Evolutionary conservation across 2,888 invertebrate species (phyloP).

Genomic region (Creontiades dilutus): DNA sequence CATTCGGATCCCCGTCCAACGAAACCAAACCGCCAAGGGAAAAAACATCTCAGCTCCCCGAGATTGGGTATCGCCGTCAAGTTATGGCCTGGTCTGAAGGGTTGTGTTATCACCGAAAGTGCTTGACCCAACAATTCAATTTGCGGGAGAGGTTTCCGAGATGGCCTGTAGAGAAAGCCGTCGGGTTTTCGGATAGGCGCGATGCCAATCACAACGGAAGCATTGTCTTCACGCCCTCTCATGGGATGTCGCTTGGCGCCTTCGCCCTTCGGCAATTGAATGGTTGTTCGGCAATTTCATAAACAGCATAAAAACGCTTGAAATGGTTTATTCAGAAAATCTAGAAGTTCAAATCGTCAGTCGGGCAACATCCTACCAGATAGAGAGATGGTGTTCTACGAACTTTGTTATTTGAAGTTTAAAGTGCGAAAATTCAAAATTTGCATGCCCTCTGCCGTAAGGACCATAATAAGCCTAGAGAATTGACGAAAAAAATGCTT

Average conservation of each 20-base stretch:
- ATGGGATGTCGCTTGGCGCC: background rate
- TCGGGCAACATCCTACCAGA: too few species aligned
- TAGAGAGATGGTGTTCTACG: too few species aligned
- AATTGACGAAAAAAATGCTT: too few species aligned
- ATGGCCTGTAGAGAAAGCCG: conserved; percentile 19
- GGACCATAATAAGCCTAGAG: too few species aligned
- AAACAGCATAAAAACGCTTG: too few species aligned
- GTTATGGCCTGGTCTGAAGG: conserved; percentile 48
- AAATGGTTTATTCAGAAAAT: too few species aligned
- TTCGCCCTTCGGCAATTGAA: background rate
- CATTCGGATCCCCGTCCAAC: conserved; percentile 20
- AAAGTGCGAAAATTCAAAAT: too few species aligned
- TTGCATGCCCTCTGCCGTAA: too few species aligned
- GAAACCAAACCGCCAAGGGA: conserved; percentile 42
- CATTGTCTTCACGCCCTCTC: background rate
- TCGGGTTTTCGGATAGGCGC: background rate
- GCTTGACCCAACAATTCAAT: conserved; percentile 72
- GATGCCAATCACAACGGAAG: conserved; percentile 14
- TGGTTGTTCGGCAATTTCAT: too few species aligned
- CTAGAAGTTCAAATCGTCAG: too few species aligned
- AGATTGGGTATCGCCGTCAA: conserved; percentile 69
- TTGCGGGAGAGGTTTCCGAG: conserved; percentile 65
- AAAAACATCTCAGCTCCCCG: background rate
- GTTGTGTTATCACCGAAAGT: conserved; percentile 69
- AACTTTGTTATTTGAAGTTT: too few species aligned